Conservation (phyloP, 2,113 vertebrate genomes). For the Monopterus albus region DNA sequence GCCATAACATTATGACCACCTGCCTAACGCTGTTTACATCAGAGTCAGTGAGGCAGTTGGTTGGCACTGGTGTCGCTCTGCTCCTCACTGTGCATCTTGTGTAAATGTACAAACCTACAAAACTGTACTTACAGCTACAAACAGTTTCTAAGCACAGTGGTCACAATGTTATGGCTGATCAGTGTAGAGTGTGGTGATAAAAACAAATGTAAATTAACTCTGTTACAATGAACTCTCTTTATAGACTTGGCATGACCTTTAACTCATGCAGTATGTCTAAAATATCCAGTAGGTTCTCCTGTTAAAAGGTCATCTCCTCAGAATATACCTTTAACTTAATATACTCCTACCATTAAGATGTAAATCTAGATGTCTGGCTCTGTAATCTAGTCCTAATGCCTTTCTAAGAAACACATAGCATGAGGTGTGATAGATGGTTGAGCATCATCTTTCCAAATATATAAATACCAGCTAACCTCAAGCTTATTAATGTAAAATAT, state of each 20-base stretch:
- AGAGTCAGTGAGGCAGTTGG: too few species aligned
- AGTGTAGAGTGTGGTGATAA: too few species aligned
- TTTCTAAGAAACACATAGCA: slow-evolving; percentile 1
- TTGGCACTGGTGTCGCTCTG: too few species aligned
- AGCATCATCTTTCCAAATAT: slow-evolving; percentile 7
- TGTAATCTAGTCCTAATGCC: neutral
- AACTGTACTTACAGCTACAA: too few species aligned
- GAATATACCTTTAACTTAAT: neutral
- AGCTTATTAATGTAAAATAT: slow-evolving; percentile 1
- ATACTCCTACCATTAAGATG: neutral
- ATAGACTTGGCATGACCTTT: neutral
- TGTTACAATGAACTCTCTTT: neutral
- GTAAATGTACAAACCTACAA: too few species aligned
- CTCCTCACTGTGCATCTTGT: too few species aligned
- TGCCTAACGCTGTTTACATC: too few species aligned
- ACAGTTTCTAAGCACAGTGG: too few species aligned
- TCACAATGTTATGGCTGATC: too few species aligned
- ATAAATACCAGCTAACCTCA: neutral
- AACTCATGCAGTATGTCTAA: neutral
- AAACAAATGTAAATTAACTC: neutral
- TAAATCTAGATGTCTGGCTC: too few species aligned
- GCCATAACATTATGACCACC: too few species aligned
- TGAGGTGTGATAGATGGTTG: neutral
- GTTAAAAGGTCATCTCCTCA: slow-evolving; percentile 8
- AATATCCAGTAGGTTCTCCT: neutral